A percentile compares a stretch with the other conserved stretches of the same genome.
Conservation (phyloP, 2,888 invertebrate genomes). For the Apomyelois bistriatella region DNA sequence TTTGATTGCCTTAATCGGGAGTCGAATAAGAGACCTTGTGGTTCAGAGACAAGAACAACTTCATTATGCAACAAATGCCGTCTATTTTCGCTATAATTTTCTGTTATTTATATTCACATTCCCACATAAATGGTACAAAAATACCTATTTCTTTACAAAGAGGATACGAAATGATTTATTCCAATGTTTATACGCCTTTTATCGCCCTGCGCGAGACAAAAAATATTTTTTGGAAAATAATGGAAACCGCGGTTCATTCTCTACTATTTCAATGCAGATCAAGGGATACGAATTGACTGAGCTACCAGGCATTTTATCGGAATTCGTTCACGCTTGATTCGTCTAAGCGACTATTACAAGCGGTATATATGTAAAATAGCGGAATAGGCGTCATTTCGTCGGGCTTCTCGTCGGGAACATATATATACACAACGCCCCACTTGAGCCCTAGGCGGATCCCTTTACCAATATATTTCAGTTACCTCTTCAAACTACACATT, state of each 20-base stretch:
- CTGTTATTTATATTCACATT: background rate
- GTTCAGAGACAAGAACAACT: too few relatives aligned
- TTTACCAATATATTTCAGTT: conserved; percentile 8
- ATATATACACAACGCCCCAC: background rate
- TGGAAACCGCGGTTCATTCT: conserved; percentile 20
- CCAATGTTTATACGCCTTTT: conserved; percentile 18
- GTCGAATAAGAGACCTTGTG: too few relatives aligned
- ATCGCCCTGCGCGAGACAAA: conserved; percentile 18
- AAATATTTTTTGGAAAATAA: conserved; percentile 28
- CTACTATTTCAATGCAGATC: conserved; percentile 38
- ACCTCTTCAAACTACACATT: conserved; percentile 5
- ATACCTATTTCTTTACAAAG: conserved; percentile 15
- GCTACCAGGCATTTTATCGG: conserved; percentile 41
- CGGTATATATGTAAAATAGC: conserved; percentile 44
- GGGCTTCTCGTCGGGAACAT: background rate
- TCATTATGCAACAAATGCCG: too few relatives aligned
- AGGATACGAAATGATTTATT: conserved; percentile 19
- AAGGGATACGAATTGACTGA: conserved; percentile 37
- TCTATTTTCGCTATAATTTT: background rate
- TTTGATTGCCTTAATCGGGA: too few relatives aligned
- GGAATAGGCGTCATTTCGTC: conserved; percentile 7
- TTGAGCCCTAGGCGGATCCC: conserved; percentile 7
- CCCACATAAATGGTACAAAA: background rate
- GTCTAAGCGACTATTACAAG: conserved; percentile 46
- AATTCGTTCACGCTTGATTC: conserved; percentile 49